These are phyloP conservation scores for Calvadosia cruxmelitensis DNA, from an alignment of 30 jellyfish, hydroid and myxozoan genomes.

Conservation along the genomic window DNA sequence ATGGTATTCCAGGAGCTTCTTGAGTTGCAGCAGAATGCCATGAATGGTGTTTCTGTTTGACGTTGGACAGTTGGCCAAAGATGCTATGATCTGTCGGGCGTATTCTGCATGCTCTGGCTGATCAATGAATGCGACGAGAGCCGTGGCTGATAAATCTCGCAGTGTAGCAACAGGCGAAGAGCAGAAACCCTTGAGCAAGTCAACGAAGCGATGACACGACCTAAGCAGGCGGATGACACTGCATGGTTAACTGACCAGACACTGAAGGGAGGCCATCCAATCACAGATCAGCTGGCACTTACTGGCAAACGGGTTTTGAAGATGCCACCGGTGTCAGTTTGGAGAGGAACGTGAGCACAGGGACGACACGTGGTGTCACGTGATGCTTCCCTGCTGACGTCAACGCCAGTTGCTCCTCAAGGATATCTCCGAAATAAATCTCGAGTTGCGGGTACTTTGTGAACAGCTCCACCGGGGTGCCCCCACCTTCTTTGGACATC, in stretches of 20 bases:
- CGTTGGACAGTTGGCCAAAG: neutral
- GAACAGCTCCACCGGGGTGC: slow-evolving; percentile 42
- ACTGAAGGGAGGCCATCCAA: too few species aligned
- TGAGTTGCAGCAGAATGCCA: neutral
- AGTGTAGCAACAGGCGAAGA: neutral
- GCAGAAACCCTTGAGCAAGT: neutral
- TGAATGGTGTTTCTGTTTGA: neutral
- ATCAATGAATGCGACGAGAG: neutral
- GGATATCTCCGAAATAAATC: slow-evolving; percentile 13
- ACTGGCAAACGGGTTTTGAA: too few species aligned
- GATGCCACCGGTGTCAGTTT: slow-evolving; percentile 63
- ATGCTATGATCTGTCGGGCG: neutral
- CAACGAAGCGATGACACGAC: neutral
- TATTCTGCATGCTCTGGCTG: neutral
- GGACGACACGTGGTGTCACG: slow-evolving; percentile 37
- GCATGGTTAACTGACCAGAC: too few species aligned
- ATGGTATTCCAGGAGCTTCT: neutral
- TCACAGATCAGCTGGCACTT: too few species aligned
- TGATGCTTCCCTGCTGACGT: too few species aligned
- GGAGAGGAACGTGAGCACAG: slow-evolving; percentile 58
- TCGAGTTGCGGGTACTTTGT: slow-evolving; percentile 40
- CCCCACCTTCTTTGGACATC: slow-evolving; percentile 44
- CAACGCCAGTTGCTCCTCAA: neutral
- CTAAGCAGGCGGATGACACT: too few species aligned
- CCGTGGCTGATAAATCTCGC: neutral